Conservation (phyloP, 2,888 invertebrate species). For the Yponomeuta plumbellus region DNA sequence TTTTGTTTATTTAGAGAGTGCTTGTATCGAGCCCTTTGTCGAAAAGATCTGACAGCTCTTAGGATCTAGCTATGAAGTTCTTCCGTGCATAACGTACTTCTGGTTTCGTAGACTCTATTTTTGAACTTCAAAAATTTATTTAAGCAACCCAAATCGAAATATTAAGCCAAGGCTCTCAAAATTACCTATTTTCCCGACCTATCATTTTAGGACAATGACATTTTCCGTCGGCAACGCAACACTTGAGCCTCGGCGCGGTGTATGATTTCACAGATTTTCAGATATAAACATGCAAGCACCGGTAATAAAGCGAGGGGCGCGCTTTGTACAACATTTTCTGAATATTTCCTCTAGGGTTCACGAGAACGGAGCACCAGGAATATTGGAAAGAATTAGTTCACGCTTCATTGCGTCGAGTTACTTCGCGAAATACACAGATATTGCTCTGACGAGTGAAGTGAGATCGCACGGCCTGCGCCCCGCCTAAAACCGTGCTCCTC, state of each 20-base stretch:
- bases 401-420: constrained; percentile 12
- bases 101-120: too few species aligned
- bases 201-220: too few species aligned
- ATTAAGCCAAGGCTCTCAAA: too few species aligned
- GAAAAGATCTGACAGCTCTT: too few species aligned
- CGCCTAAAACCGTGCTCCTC: background rate
- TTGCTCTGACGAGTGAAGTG: background rate
- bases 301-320: constrained; percentile 4
- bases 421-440: constrained; percentile 9
- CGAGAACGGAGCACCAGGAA: constrained; percentile 5
- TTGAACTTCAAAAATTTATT: too few species aligned
- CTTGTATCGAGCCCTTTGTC: too few species aligned
- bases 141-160: too few species aligned
- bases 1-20: too few species aligned
- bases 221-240: background rate
- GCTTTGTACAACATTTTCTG: constrained; percentile 11
- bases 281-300: constrained; percentile 1
- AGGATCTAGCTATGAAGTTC: too few species aligned
- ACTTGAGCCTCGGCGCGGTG: background rate
- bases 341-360: constrained; percentile 1
- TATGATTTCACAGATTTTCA: background rate
- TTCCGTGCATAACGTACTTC: too few species aligned
- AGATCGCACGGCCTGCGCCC: background rate
- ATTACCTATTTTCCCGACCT: too few species aligned
- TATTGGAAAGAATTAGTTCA: constrained; percentile 17